Evolutionary conservation across 2,113 vertebrate genomes (phyloP).

Genomic region (Asarcornis scutulata): DNA sequence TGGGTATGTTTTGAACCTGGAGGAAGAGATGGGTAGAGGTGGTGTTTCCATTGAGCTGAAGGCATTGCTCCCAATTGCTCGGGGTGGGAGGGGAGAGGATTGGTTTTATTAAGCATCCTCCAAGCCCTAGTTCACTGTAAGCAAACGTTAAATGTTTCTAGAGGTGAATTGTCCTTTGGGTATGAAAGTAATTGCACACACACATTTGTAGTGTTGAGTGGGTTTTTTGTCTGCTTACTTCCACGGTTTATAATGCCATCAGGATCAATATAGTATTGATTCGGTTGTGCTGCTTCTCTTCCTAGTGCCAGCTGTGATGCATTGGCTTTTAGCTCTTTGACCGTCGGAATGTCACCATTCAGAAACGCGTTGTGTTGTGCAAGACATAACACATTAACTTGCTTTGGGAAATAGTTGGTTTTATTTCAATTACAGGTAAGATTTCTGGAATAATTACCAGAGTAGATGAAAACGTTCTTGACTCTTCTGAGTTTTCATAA

Average conservation of each 20-base stretch:
- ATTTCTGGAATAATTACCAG: background rate
- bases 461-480: background rate
- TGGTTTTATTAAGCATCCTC: background rate
- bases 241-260: background rate
- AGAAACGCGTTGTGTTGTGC: background rate
- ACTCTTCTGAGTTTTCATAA: background rate
- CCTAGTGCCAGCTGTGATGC: background rate
- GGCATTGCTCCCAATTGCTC: background rate
- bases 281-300: background rate
- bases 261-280: constrained; percentile 31
- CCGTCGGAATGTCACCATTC: background rate
- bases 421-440: background rate
- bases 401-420: background rate
- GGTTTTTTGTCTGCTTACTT: background rate
- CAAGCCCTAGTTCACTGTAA: background rate
- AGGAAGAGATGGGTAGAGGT: background rate
- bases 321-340: background rate
- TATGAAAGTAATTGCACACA: background rate
- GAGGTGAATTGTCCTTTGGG: background rate
- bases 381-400: background rate
- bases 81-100: background rate
- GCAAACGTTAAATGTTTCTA: background rate
- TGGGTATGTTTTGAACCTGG: background rate
- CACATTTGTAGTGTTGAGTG: fast-evolving
- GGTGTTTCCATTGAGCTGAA: background rate